A percentile compares a stretch with the other conserved stretches of the same genome.
Evolutionary conservation across 2,888 invertebrate genomes (phyloP).

Genomic region (Lacanobia wlatinum): DNA sequence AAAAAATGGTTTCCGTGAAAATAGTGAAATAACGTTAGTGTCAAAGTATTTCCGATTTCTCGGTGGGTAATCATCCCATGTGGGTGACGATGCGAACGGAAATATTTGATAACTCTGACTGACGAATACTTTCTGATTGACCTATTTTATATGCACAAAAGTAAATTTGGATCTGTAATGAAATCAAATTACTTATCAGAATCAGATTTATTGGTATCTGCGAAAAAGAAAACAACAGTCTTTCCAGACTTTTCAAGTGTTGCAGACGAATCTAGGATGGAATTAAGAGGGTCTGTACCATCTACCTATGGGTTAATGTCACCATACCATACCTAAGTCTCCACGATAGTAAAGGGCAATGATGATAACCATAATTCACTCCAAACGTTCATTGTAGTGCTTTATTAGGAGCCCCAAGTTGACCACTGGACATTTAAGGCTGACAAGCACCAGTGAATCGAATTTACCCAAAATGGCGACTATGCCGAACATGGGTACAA

Average conservation of each 20-base stretch:
- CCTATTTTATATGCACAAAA: neutral
- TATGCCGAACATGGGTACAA: conserved; percentile 27
- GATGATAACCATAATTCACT: conserved; percentile 22
- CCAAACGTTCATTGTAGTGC: conserved; percentile 29
- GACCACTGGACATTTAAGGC: conserved; percentile 24
- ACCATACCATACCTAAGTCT: neutral
- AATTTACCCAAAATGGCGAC: conserved; percentile 39
- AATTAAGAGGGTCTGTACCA: neutral
- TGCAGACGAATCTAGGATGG: neutral
- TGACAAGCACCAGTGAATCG: conserved; percentile 27
- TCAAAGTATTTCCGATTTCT: conserved; percentile 28
- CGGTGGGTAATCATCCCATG: conserved; percentile 7
- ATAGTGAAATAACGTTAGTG: conserved; percentile 8
- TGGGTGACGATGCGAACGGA: conserved; percentile 16
- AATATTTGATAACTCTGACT: neutral
- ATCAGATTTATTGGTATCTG: neutral
- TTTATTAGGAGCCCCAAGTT: conserved; percentile 33
- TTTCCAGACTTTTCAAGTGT: neutral
- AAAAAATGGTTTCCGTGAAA: conserved; percentile 4
- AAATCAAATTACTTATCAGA: neutral
- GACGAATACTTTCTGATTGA: conserved; percentile 22
- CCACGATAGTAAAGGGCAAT: neutral
- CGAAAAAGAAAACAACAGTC: neutral
- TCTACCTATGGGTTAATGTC: neutral
- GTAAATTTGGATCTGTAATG: neutral